A percentile compares a stretch with the other conserved stretches of the same genome.
Conservation (phyloP, 2,113 vertebrate species). For the Felis catus region F.catus_Fca126_mat1.0 CM031420.1:134451001-134451500, state of each 20-base stretch:
- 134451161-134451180: background rate
- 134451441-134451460: background rate
- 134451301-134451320: background rate
- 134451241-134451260: background rate
- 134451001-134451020: background rate
- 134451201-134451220: background rate
- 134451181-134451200: background rate
- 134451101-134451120: background rate
- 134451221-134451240: background rate
- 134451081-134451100: background rate
- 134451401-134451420: background rate
- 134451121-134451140: background rate
- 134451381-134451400: background rate
- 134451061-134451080: constrained; percentile 1
- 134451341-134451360: constrained; percentile 22
- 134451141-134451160: background rate
- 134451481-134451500: background rate
- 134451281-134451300: background rate
- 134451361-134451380: background rate
- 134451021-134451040: background rate
- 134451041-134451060: background rate
- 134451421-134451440: background rate
- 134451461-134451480: background rate
- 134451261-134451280: background rate
- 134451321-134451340: background rate